These are phyloP conservation scores for Mylabris sibirica DNA, from an alignment of 2,888 invertebrate species.

Conservation along the genomic window DNA sequence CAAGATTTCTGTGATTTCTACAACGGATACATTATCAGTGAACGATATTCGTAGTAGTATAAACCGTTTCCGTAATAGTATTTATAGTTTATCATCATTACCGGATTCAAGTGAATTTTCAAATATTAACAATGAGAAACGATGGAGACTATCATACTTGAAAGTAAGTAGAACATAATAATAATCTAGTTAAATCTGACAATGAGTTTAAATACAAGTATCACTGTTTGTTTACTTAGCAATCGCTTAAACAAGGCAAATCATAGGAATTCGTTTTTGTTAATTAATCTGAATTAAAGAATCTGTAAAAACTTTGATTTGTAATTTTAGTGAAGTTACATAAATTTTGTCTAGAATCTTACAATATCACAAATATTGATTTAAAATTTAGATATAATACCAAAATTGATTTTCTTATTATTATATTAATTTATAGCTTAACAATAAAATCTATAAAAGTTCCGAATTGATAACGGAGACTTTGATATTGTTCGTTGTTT, in stretches of 20 bases:
- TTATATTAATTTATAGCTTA: too few species aligned
- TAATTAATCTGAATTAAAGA: too few species aligned
- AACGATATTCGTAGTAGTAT: slow-evolving; percentile 17
- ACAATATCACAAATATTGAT: too few species aligned
- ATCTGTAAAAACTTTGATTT: too few species aligned
- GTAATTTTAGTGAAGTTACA: too few species aligned
- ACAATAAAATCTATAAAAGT: background rate
- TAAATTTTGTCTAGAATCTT: too few species aligned
- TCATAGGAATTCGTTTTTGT: too few species aligned
- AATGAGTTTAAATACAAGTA: background rate
- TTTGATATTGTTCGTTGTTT: too few species aligned
- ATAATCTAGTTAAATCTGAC: background rate
- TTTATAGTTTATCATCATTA: slow-evolving; percentile 6
- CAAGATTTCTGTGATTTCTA: slow-evolving; percentile 8
- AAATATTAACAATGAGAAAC: slow-evolving; percentile 45
- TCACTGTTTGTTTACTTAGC: background rate
- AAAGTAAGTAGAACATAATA: slow-evolving; percentile 45
- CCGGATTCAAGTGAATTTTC: background rate
- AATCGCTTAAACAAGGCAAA: too few species aligned
- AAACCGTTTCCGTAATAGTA: slow-evolving; percentile 14
- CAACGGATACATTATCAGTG: background rate
- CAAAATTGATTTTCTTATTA: too few species aligned
- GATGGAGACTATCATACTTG: slow-evolving; percentile 52
- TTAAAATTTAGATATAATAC: too few species aligned
- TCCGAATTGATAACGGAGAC: background rate